These are phyloP conservation scores for Alsophila aescularia DNA, from an alignment of 2,888 invertebrate species.

Conservation along the genomic window DNA sequence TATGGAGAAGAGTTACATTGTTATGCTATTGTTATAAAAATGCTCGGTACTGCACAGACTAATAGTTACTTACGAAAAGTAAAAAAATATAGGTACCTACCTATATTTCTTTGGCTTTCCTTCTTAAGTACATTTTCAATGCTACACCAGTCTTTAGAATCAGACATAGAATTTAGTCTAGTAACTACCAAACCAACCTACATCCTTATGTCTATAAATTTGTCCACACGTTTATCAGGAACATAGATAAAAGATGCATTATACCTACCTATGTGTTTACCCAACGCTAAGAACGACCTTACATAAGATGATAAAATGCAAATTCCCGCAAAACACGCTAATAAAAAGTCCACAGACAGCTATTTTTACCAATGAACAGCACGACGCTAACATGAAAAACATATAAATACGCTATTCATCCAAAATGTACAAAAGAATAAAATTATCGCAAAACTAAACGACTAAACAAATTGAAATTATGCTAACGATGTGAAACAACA, in stretches of 20 bases:
- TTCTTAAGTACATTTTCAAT: too few relatives aligned
- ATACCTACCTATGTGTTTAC: constrained; percentile 23
- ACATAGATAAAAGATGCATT: constrained; percentile 19
- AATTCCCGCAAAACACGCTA: constrained; percentile 25
- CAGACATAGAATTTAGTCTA: too few relatives aligned
- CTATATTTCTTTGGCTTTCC: too few relatives aligned
- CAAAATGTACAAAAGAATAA: constrained; percentile 19
- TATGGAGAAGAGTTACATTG: too few relatives aligned
- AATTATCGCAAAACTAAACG: constrained; percentile 17
- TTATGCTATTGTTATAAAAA: too few relatives aligned
- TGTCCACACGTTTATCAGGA: constrained; percentile 8
- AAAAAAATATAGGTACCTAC: too few relatives aligned
- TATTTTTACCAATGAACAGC: constrained; percentile 35
- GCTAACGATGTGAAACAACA: constrained; percentile 28
- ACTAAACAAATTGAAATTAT: constrained; percentile 28
- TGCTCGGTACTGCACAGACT: too few relatives aligned
- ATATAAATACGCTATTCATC: constrained; percentile 17
- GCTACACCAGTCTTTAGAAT: too few relatives aligned
- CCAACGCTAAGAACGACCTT: constrained; percentile 16
- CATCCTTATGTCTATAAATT: too few relatives aligned
- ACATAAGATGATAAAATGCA: constrained; percentile 20
- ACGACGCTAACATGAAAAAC: constrained; percentile 19
- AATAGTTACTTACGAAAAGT: too few relatives aligned
- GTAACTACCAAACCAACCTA: too few relatives aligned
- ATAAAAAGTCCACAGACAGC: constrained; percentile 20